Evolutionary conservation across 2,113 vertebrate species (phyloP), one percentile per base, ranked within the genome.

Genomic region (Gallinago paraguaiae): DNA sequence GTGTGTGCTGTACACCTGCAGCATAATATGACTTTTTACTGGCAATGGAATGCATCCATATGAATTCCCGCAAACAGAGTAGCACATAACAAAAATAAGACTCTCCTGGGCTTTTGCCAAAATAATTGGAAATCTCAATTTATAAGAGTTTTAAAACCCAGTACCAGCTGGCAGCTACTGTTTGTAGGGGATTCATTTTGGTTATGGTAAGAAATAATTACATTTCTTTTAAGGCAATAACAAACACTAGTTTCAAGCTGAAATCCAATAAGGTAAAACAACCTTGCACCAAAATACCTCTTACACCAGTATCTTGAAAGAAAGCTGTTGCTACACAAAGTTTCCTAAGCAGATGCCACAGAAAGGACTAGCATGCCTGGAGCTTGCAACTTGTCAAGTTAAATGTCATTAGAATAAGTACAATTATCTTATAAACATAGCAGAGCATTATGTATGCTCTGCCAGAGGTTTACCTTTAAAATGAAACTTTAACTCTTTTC

Each of bases 51-150:
- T 53, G 39, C 1, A 3, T 81, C 88, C 64, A 91, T 72, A n/a
- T 13, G 63, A 91, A 82, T 93, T 94, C 72, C 92, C 6, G 10
- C 43, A 68, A 85, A 87, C 35, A 92, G 60, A 28, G 51, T 27
- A 56, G 48, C 60, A 11, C 23, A n/a, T 71, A 59, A 68, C 57
- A 65, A 94, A 82, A 90, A 59, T 46, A 91, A 84, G 33, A 61
- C 19, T 61, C 71, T 74, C 65, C 46, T 30, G 72, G 57, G 77
- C 1, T 93, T 92, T 93, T 46, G n/a, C 82, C 83, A 88, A 90
- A 91, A 92, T 82, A 82, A 79, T 82, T 86, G 31, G 31, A 86
- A 92, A 91, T 86, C 53, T 84, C 57, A 41, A 39, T 89, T 84
- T 89, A 43, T 57, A 91, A 54, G 43, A 74, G 20, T 83, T 92